A percentile compares a stretch with the other conserved stretches of the same genome.
Evolutionary conservation across 2,888 invertebrate species (phyloP).

Genomic region (Caenorhabditis zanzibari): DNA sequence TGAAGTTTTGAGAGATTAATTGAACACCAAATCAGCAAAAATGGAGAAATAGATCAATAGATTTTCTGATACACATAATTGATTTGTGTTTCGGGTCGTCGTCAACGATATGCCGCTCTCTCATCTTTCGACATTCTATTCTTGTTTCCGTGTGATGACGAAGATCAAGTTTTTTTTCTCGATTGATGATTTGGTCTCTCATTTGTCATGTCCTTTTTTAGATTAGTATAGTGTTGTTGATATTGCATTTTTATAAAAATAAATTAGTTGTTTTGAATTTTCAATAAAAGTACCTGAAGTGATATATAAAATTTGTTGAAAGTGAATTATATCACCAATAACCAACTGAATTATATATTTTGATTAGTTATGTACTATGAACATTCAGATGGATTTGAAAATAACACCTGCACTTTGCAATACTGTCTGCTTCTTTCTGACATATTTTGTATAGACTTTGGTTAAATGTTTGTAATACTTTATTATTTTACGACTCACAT

Average conservation of each 20-base stretch:
- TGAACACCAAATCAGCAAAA: background rate
- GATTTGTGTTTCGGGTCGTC: slow-evolving; percentile 43
- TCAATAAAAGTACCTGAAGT: too few species aligned
- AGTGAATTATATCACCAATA: too few species aligned
- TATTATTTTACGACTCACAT: too few species aligned
- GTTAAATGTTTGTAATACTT: too few species aligned
- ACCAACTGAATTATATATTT: too few species aligned
- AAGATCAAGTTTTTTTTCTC: slow-evolving; percentile 57
- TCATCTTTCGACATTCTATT: slow-evolving; percentile 17
- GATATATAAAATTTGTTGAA: too few species aligned
- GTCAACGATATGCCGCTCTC: slow-evolving; percentile 20
- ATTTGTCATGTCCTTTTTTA: slow-evolving; percentile 3
- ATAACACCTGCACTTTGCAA: too few species aligned
- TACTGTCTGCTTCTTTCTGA: too few species aligned
- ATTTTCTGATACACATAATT: slow-evolving; percentile 42
- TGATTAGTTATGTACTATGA: too few species aligned
- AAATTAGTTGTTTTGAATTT: too few species aligned
- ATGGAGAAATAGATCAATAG: slow-evolving; percentile 16
- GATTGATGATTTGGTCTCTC: slow-evolving; percentile 39
- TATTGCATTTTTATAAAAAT: background rate
- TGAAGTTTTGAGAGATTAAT: background rate
- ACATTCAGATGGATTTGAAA: too few species aligned
- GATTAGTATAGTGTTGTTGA: background rate
- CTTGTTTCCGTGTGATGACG: slow-evolving; percentile 37
- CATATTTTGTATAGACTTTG: too few species aligned